Percentiles rank a stretch among this genome's conserved stretches.
phyloP scores from a whole-genome alignment of 2,113 vertebrate species.

The Pelobates fuscus region DNA sequence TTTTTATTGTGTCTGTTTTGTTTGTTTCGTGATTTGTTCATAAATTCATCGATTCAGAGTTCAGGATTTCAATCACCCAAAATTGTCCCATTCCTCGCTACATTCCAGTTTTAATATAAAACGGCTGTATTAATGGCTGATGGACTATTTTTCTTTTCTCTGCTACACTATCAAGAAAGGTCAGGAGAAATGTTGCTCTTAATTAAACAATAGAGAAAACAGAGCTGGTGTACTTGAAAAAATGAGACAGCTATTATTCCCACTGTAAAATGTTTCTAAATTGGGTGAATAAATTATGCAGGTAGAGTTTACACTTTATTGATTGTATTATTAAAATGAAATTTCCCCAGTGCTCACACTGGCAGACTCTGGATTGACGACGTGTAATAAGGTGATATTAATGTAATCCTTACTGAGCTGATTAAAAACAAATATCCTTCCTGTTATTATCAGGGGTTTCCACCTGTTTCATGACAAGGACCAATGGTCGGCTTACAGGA shows the following conservation, averaged over 20 bases:
- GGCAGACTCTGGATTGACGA: not conserved
- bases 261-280: not conserved
- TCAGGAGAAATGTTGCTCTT: not conserved
- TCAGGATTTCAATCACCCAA: no score
- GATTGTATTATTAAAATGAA: not conserved
- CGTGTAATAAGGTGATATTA: constrained; percentile 9
- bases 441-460: not conserved
- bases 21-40: no score
- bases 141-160: no score
- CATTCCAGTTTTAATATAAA: no score
- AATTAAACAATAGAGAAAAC: not conserved
- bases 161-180: no score
- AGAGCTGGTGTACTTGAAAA: not conserved
- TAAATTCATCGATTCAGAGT: no score
- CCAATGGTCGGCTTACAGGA: no score
- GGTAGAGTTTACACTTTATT: not conserved
- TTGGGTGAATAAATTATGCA: not conserved
- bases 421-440: constrained; percentile 4
- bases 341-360: not conserved
- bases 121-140: no score
- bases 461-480: not conserved
- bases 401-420: not conserved
- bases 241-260: not conserved
- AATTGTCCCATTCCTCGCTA: no score
- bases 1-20: no score